Base-by-base conservation (phyloP, 2,888 invertebrate genomes). In the Oscheius sp. region DNA sequence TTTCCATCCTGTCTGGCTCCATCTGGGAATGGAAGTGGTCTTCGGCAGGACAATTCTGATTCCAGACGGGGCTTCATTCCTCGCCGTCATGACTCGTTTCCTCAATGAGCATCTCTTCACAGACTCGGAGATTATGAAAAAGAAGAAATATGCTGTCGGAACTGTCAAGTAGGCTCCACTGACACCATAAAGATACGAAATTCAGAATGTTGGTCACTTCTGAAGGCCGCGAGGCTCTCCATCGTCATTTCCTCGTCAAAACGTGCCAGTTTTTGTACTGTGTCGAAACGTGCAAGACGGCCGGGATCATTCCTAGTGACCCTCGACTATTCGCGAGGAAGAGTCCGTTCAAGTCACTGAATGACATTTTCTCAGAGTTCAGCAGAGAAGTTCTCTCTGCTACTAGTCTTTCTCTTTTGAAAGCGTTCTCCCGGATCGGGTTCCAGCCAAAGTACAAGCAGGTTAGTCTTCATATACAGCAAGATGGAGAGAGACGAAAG, bases 1-100 rank as follows among this genome's bases (percentile, higher is more conserved):
- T 0, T 78, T 83, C 53, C 77, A 83, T 75, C 83, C 83, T 0
- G 76, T 75, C 13, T 80, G 80, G 80, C 76, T 81, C 21, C 80
- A 80, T 68, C 48, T 75, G 1, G 76, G 76, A 53, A 62, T 83
- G 13, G 83, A 81, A 62, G 77, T 29, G 68, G 75, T 79, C n/a
- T 81, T 81, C 72, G 55, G 66, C 50, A 63, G 58, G n/a, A 59
- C 37, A 35, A 75, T 81, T 33, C 47, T 53, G 4, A 60, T 70
- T 1, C 50, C 42, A 3, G 71, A 70, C 4, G 75, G 71, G 58
- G 21, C 3, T 4, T 47, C 75, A 33, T 71, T 76, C 32, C 66
- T 66, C 11, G 37, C 63, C 0, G 51, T 58, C 1, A 35, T 80
- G n/a, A 73, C 76, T 0, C 55, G 72, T n/a, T 81, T 83, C 53